A percentile compares a stretch with the other conserved stretches of the same genome.
Evolutionary conservation across 2,888 invertebrate species (phyloP).

Genomic region (Tipula unca): DNA sequence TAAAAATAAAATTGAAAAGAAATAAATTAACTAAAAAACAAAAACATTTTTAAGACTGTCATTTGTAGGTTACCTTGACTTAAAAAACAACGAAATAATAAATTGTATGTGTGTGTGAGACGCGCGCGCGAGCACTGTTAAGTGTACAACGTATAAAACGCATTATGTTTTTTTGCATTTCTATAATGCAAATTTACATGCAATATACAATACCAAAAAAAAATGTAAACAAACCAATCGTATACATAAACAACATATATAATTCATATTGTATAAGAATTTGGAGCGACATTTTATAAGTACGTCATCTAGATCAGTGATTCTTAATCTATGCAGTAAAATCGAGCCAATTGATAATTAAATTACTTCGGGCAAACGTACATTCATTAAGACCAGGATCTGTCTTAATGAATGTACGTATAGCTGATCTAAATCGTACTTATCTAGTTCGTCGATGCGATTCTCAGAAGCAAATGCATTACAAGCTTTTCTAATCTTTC

Average conservation of each 20-base stretch:
- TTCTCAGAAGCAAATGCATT: too few relatives aligned
- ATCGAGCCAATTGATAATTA: too few relatives aligned
- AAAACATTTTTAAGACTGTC: background rate
- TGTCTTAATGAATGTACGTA: too few relatives aligned
- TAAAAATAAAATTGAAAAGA: background rate
- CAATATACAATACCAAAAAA: background rate
- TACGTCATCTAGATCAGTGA: background rate
- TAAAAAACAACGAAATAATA: constrained; percentile 3
- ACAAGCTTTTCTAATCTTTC: too few relatives aligned
- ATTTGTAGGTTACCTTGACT: constrained; percentile 9
- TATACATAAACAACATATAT: background rate
- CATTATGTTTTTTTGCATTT: constrained; percentile 9
- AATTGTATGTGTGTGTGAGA: background rate
- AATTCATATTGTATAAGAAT: background rate
- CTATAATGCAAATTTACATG: background rate
- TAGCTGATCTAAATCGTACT: too few relatives aligned
- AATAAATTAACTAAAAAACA: background rate
- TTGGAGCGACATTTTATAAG: background rate
- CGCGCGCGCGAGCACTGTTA: background rate
- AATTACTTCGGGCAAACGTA: too few relatives aligned
- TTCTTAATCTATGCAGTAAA: background rate
- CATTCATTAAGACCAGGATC: too few relatives aligned
- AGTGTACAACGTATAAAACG: background rate
- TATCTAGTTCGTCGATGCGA: too few relatives aligned
- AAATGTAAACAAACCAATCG: background rate